Conservation (phyloP, 2,113 vertebrate genomes). For the Rhombomys opimus region DNA sequence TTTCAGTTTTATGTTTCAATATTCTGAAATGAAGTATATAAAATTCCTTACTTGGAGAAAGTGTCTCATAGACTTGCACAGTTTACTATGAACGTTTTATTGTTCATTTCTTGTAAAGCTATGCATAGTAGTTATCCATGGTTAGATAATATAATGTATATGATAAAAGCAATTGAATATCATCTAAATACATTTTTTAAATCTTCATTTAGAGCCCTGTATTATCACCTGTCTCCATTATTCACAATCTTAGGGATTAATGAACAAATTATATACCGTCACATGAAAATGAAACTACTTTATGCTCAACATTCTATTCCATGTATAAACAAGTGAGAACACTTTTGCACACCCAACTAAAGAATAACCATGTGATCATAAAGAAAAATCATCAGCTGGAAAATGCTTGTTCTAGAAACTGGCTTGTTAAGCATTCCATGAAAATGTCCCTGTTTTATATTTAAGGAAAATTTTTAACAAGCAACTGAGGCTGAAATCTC, state of each 20-base stretch:
- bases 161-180: neutral
- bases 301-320: neutral
- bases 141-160: neutral
- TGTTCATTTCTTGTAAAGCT: constrained; percentile 1
- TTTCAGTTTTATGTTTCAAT: neutral
- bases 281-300: neutral
- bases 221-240: neutral
- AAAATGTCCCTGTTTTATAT: neutral
- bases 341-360: neutral
- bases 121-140: neutral
- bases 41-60: neutral
- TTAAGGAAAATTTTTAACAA: neutral
- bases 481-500: too few species aligned
- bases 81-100: neutral
- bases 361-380: neutral
- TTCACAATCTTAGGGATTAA: neutral
- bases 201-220: neutral
- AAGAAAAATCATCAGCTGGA: neutral
- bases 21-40: constrained; percentile 14
- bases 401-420: neutral
- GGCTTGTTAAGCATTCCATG: neutral
- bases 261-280: neutral
- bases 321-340: neutral
- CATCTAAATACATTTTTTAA: neutral
- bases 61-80: neutral